Evolutionary conservation across 1,140 invertebrate species (phyloP), one percentile per base, ranked within the genome.

Genomic region (Drosophila ogumai): DNA sequence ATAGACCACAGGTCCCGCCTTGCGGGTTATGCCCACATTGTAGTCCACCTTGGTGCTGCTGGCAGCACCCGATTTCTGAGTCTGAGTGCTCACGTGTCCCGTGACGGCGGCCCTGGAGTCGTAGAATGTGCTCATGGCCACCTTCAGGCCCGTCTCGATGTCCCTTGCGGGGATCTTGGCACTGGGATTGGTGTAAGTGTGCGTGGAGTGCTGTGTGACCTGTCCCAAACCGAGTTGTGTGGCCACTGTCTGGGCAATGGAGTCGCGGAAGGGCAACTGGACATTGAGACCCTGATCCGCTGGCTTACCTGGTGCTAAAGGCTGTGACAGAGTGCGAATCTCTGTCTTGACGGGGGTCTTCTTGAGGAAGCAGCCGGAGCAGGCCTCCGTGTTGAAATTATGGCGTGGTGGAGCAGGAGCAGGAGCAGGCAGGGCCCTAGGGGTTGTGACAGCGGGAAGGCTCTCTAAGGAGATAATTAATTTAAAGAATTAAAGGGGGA

Each of bases 331-430:
- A 5, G 91, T 74, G 36, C 91, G 84, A 38, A 92, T 92, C 15
- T 84, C 91, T 1, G 63, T 90, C 38, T 92, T 92, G 36, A 19
- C 12, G 13, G 75, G 59, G 4, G 52, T 44, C 65, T 82, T 76
- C 36, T 66, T 71, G 22, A 92, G 41, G 34, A 92, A 92, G 34
- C 91, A 92, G 19, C 91, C 91, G 0, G 91, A 82, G 54, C 91
- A 92, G 40, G 75, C 91, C 44, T 74, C 71, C 9, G 63, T 66
- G 31, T 75, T 66, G 38, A 87, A 91, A 19, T 63, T 78, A 6
- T 79, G 52, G 47, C 69, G 79, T 1, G 76, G 58, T 13, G 66
- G 56, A 9, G 41, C 47, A 31, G 63, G 55, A 13, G 69, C 4
- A 17, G 68, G 2, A n/a, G 44, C 15, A 32, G 71, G 43, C 40